Base-by-base conservation (phyloP, 2,888 invertebrate species). In the Lepetodrilus schrolli region DNA sequence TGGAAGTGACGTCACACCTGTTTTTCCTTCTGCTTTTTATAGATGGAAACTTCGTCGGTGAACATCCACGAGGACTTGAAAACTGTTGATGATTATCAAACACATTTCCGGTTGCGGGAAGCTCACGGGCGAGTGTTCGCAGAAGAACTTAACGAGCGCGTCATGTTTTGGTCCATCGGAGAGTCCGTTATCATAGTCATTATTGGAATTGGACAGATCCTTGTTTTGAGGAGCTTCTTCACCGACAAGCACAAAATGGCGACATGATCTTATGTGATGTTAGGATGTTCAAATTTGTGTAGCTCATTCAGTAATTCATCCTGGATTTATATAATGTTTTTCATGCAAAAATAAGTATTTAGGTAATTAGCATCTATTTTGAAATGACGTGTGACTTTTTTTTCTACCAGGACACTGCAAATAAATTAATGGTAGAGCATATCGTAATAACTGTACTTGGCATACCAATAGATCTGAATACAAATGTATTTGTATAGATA, bases 101-200 rank as follows among this genome's bases (percentile, higher is more conserved):
- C 99, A 4, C 98, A 99, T 92, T 98, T 99, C 91, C 93, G 98
- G 75, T 91, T 99, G 77, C 93, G 97, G 70, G 99, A 99, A 92
- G 95, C 98, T 1, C 97, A 98, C 90, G 95, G 97, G 69, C 94
- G 98, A 70, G 97, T 96, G 88, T 93, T 98, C 75, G 99, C 98
- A 0, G 99, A 99, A 91, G 97, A 98, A 89, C 92, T 99, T 72
- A 99, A 98, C 86, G 96, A 97, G 89, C 93, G 96, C 84, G 98
- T 99, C 7, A 82, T 85, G 77, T 83, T 82, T 69, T 99, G 98
- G 98, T 97, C 98, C 0, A 92, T 96, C 50, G 93, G 95, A 81
- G 97, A 99, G 91, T 96, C 97, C 10, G 86, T 94, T 2, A 94
- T 95, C 43, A 94, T 99, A 81, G 92, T 98, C 17, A 88, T 95